Conservation (phyloP, 2,888 invertebrate species). For the Folsomia candida region DNA sequence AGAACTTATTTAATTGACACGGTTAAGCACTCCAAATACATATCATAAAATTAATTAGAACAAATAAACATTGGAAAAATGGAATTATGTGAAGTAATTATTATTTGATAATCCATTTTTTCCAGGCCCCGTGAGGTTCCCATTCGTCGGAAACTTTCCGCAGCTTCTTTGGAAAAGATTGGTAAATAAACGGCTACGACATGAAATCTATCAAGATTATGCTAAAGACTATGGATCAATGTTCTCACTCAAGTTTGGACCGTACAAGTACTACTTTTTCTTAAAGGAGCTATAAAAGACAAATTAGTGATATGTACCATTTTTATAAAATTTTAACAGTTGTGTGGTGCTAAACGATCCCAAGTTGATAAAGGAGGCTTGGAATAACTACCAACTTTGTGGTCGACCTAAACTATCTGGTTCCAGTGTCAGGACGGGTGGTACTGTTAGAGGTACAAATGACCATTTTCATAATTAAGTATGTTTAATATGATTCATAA, state of each 20-base stretch:
- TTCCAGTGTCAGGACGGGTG: slow-evolving; percentile 31
- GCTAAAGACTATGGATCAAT: slow-evolving; percentile 31
- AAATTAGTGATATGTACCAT: not conserved
- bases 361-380: slow-evolving; percentile 33
- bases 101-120: no score
- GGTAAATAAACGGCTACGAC: not conserved
- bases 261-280: slow-evolving; percentile 22
- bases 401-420: slow-evolving; percentile 35
- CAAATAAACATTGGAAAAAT: no score
- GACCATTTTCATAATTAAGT: not conserved
- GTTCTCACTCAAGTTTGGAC: slow-evolving; percentile 24
- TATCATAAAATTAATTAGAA: no score
- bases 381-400: slow-evolving; percentile 28
- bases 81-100: no score
- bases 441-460: slow-evolving; percentile 26
- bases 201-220: slow-evolving; percentile 14
- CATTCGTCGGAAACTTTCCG: slow-evolving; percentile 31
- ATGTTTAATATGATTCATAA: not conserved
- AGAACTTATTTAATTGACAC: no score
- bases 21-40: no score
- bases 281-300: no score
- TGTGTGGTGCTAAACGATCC: slow-evolving; percentile 33
- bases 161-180: slow-evolving; percentile 23
- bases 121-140: slow-evolving; percentile 35
- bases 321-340: slow-evolving; percentile 11